phyloP scores from a whole-genome alignment of 2,888 invertebrate genomes.

The Oligia latruncula region DNA sequence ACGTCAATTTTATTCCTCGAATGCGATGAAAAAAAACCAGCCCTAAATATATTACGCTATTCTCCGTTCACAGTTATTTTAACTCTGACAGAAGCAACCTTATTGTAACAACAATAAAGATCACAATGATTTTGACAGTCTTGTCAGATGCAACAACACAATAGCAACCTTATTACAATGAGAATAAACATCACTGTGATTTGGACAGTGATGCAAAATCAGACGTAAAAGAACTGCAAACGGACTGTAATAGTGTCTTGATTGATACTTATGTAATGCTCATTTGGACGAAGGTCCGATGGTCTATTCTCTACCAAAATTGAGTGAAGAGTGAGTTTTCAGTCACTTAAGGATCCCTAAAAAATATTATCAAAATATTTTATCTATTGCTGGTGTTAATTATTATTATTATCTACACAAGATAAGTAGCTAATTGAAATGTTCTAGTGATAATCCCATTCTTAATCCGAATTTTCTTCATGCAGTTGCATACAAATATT shows the following conservation, averaged over 20 bases:
- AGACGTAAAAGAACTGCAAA: too few relatives aligned
- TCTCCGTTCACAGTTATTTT: too few relatives aligned
- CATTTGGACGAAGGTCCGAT: neutral
- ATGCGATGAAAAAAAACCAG: too few relatives aligned
- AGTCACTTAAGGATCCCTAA: constrained; percentile 18
- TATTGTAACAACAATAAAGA: too few relatives aligned
- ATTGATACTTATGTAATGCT: constrained; percentile 1
- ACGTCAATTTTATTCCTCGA: too few relatives aligned
- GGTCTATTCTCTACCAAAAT: neutral
- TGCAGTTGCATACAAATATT: constrained; percentile 12
- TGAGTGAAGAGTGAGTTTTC: neutral
- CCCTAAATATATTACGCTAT: too few relatives aligned
- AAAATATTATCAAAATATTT: neutral
- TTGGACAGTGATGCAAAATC: too few relatives aligned
- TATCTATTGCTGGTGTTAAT: constrained; percentile 36
- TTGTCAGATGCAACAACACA: too few relatives aligned
- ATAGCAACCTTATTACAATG: too few relatives aligned
- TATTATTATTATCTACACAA: neutral
- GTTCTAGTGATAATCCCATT: constrained; percentile 37
- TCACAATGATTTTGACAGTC: too few relatives aligned
- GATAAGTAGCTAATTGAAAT: constrained; percentile 29
- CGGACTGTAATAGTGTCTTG: neutral
- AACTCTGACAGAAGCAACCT: too few relatives aligned
- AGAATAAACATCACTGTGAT: too few relatives aligned
- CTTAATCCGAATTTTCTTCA: constrained; percentile 40